Evolutionary conservation across 2,113 vertebrate genomes (phyloP).

Genomic region (Ramphastos sulfuratus): DNA sequence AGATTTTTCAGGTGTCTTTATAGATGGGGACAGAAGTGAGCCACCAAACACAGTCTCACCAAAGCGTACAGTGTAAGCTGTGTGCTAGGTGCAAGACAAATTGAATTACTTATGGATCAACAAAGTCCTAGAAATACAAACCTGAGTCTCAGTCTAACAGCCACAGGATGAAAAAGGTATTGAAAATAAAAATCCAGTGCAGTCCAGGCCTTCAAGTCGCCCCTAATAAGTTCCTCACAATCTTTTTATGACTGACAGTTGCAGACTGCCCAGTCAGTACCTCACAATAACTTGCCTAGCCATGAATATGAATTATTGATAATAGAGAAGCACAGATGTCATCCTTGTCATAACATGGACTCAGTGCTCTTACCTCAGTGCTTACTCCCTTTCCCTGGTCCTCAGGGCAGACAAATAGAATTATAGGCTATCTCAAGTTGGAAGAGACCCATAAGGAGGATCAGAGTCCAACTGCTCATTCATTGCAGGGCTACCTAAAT

Average conservation of each 20-base stretch:
- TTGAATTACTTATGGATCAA: neutral
- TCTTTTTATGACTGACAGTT: neutral
- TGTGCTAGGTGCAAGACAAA: neutral
- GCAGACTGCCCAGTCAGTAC: neutral
- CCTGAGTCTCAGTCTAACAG: no score
- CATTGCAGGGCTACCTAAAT: neutral
- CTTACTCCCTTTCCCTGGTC: neutral
- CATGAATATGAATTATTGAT: fast-evolving
- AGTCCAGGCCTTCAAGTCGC: neutral
- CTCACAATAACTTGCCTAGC: neutral
- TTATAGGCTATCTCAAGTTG: neutral
- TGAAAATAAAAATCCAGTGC: neutral
- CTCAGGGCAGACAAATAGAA: neutral
- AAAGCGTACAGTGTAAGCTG: neutral
- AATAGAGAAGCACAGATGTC: neutral
- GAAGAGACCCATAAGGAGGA: neutral
- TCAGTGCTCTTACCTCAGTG: neutral
- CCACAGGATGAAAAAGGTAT: neutral
- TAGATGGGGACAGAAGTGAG: neutral
- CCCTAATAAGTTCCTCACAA: neutral
- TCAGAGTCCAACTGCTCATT: neutral
- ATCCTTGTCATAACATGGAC: neutral
- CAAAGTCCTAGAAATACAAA: no score
- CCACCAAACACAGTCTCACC: neutral
- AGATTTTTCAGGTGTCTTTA: neutral